Conservation (phyloP, 2,113 vertebrate species). For the Ictalurus punctatus region DNA sequence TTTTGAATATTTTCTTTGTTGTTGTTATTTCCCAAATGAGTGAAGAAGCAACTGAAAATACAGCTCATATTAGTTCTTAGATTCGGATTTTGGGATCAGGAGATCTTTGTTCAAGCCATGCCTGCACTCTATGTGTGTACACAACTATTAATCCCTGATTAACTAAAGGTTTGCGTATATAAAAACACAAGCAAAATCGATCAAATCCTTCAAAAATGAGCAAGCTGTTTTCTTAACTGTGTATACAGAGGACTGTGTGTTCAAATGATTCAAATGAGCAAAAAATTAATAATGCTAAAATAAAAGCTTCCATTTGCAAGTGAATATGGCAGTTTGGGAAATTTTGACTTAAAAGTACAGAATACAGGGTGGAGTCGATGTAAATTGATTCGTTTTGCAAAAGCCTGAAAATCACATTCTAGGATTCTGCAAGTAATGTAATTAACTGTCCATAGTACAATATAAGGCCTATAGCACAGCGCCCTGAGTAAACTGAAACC, state of each 20-base stretch:
- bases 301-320: background rate
- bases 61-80: background rate
- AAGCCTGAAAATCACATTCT: background rate
- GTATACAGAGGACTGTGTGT: background rate
- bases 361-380: background rate
- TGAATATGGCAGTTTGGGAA: conserved; percentile 16
- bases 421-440: background rate
- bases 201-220: background rate
- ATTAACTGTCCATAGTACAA: background rate
- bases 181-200: background rate
- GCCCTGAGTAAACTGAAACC: background rate
- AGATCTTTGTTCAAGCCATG: background rate
- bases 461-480: background rate
- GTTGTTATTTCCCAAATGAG: background rate
- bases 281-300: background rate
- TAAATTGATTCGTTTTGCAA: background rate
- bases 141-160: background rate
- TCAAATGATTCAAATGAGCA: background rate
- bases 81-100: background rate
- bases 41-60: background rate
- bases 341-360: background rate
- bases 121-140: background rate
- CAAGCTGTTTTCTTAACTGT: background rate
- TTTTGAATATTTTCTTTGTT: conserved; percentile 12
- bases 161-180: background rate